Evolutionary conservation across 2,797 vertebrate genomes (phyloP), one percentile per base, ranked within the genome.

Genomic region (Poliocrania exsul): DNA sequence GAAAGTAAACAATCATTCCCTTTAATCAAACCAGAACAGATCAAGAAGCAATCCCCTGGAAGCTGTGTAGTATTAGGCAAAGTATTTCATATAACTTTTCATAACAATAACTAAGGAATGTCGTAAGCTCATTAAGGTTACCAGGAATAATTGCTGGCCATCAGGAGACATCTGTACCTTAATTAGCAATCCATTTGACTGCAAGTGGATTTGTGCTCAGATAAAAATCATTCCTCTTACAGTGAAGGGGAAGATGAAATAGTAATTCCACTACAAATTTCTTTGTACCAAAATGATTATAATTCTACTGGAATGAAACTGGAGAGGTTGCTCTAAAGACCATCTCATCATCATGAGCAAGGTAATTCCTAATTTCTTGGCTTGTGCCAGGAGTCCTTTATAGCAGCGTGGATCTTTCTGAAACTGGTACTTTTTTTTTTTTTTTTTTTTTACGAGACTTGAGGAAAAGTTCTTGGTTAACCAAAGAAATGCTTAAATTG

Each of bases 91-190:
- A 4, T 11, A 91, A 69, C 31, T 92, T 95, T 82, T 87, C 31
- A 11, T 85, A 89, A 90, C 81, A 93, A 80, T 95, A 92, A 69
- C 82, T 81, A 72, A 73, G 31, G 67, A 94, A 92, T 78, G 42
- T 85, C 86, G 53, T 60, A 93, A 78, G 78, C 90, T 94, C 21
- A 53, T 95, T 92, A 93, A 94, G 62, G 69, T 94, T 91, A 82
- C 78, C 89, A 69, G 90, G 86, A 85, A 81, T 96, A 92, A 94
- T 96, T 93, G 67, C 60, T 90, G 78, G 74, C 71, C 71, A 80
- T 91, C 71, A 81, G 90, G 81, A 93, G 50, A 81, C 61, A 87
- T 67, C 79, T 87, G 61, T 82, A 60, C 54, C 81, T 80, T 92
- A 83, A 92, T 87, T 77, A 91, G 61, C 58, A 71, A 47, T 75